Evolutionary conservation across 1,140 invertebrate genomes (phyloP).

Genomic region (Anoplolepis gracilipes): DNA sequence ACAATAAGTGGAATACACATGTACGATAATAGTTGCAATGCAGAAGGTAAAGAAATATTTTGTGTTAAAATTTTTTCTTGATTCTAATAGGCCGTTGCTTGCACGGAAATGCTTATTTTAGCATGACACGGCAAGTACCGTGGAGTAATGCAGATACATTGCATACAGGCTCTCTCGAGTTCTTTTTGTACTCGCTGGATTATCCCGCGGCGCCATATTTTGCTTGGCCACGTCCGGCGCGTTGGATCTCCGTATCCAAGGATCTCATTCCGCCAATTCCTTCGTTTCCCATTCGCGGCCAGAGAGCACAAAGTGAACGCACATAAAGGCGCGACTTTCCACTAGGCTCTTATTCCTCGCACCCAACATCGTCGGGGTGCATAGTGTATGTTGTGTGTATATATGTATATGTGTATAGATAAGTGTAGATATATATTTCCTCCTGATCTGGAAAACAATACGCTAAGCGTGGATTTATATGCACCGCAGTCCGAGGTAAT

Average conservation of each 20-base stretch:
- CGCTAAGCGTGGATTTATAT: constrained; percentile 83
- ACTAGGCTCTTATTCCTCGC: constrained; percentile 61
- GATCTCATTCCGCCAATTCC: constrained; percentile 71
- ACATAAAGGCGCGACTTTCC: constrained; percentile 73
- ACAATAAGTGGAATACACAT: neutral
- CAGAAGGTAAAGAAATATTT: neutral
- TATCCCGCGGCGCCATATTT: constrained; percentile 70
- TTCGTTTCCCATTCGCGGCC: constrained; percentile 62
- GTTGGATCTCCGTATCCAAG: constrained; percentile 65
- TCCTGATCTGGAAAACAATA: constrained; percentile 86
- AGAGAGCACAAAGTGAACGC: constrained; percentile 72
- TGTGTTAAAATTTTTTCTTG: constrained; percentile 11
- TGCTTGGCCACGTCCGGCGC: constrained; percentile 69
- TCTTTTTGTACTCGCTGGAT: constrained; percentile 47
- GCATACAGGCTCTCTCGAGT: constrained; percentile 16
- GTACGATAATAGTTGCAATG: neutral
- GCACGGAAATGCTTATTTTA: constrained; percentile 46
- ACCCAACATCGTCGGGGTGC: constrained; percentile 37
- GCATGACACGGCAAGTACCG: constrained; percentile 31
- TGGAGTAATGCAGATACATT: constrained; percentile 50
- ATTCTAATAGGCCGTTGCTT: constrained; percentile 40
- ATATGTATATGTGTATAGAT: neutral
- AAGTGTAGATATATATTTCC: constrained; percentile 77
- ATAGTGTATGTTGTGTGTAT: neutral
- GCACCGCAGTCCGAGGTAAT: constrained; percentile 78